These are phyloP conservation scores for Cylloceria caligata DNA, from an alignment of 2,888 invertebrate genomes.

Conservation along the genomic window DNA sequence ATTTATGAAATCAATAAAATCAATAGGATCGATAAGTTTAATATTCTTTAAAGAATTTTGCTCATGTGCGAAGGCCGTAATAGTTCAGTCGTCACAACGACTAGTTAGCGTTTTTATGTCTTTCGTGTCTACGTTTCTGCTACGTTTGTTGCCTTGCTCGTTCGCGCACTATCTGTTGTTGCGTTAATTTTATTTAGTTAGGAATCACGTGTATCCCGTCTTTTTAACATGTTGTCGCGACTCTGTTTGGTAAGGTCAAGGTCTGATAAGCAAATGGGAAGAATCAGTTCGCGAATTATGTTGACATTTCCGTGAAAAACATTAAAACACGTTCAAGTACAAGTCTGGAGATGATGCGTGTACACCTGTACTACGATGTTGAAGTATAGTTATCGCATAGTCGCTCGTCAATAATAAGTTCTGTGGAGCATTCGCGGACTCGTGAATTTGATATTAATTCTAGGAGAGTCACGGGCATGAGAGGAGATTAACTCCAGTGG, in stretches of 20 bases:
- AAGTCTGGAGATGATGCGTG: not conserved
- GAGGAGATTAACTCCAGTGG: conserved; percentile 22
- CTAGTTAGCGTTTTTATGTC: not conserved
- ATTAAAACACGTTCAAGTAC: not conserved
- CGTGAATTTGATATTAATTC: conserved; percentile 8
- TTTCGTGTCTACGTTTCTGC: not conserved
- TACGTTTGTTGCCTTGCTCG: not conserved
- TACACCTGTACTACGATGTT: not conserved
- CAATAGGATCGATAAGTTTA: not conserved
- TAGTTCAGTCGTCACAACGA: not conserved
- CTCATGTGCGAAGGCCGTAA: not conserved
- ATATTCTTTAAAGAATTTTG: not conserved
- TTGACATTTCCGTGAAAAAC: conserved; percentile 35
- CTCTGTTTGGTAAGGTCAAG: conserved; percentile 52
- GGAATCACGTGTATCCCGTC: not conserved
- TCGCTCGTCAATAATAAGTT: conserved; percentile 4
- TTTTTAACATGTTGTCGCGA: not conserved
- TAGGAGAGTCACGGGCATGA: conserved; percentile 17
- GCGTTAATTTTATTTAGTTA: conserved; percentile 4
- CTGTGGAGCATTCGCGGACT: not conserved
- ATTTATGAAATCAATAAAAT: not conserved
- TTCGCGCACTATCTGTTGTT: not conserved
- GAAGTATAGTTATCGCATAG: not conserved
- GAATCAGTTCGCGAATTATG: conserved; percentile 39
- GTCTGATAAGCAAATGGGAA: conserved; percentile 46